phyloP scores from a whole-genome alignment of 1,140 invertebrate species.

The Drosophila asahinai region DNA sequence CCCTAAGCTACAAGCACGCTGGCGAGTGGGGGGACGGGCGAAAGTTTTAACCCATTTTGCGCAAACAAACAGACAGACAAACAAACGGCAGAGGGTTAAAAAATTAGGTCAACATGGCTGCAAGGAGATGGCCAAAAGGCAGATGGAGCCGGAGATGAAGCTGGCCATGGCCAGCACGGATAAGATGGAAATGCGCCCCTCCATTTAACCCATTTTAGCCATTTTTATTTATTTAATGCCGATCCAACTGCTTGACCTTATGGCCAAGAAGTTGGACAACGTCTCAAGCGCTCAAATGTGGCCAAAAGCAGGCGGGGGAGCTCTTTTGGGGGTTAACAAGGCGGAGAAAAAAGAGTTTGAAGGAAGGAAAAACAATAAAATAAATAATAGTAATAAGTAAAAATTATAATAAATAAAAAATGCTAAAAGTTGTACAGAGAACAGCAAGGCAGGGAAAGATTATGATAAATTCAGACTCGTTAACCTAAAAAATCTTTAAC shows the following conservation, averaged over 20 bases:
- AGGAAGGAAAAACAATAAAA: not conserved
- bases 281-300: conserved; percentile 1
- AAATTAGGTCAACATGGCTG: conserved; percentile 60
- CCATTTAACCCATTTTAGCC: conserved; percentile 8
- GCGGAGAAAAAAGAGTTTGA: not conserved
- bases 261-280: conserved; percentile 19
- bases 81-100: conserved; percentile 56
- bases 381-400: no score
- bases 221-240: conserved; percentile 27
- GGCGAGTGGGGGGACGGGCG: not conserved
- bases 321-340: no score
- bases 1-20: conserved; percentile 47
- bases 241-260: conserved; percentile 36
- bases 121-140: conserved; percentile 18
- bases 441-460: not conserved
- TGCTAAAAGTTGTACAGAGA: not conserved
- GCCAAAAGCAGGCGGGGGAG: not conserved
- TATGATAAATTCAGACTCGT: no score
- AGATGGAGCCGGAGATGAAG: not conserved
- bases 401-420: not conserved
- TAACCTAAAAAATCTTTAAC: not conserved
- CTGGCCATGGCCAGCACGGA: not conserved
- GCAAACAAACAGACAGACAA: conserved; percentile 69
- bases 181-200: conserved; percentile 1
- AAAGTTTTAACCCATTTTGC: conserved; percentile 75